These are phyloP conservation scores for Uria lomvia DNA, from an alignment of 2,113 vertebrate species.

Conservation along the genomic window DNA sequence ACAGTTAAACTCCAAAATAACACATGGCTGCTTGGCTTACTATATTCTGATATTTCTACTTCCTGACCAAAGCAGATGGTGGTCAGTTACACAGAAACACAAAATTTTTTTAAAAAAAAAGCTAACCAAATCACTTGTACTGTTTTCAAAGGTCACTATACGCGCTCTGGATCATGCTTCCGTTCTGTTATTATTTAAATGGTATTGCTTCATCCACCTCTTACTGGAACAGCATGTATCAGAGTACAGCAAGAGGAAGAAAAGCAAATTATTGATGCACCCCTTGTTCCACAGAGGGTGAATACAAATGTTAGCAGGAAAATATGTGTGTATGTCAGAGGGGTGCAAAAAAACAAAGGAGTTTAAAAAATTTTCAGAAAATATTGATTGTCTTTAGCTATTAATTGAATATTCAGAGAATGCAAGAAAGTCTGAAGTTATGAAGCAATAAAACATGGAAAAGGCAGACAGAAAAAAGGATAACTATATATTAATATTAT, in stretches of 20 bases:
- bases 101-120: not conserved
- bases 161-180: not conserved
- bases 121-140: slow-evolving; percentile 6
- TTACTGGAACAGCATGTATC: slow-evolving; percentile 2
- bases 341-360: not conserved
- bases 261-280: not conserved
- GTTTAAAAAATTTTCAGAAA: not conserved
- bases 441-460: not conserved
- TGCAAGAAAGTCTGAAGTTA: not conserved
- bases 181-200: not conserved
- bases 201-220: slow-evolving; percentile 14
- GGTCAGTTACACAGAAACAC: not conserved
- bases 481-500: not conserved
- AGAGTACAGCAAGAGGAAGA: not conserved
- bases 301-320: not conserved
- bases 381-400: not conserved
- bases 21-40: slow-evolving; percentile 22
- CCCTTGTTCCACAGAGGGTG: not conserved
- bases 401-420: not conserved
- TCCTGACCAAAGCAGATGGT: slow-evolving; percentile 60
- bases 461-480: not conserved
- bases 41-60: slow-evolving; percentile 14
- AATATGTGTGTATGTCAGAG: not conserved
- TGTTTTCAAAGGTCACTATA: not conserved
- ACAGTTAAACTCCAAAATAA: slow-evolving; percentile 20